Evolutionary conservation across 2,113 vertebrate genomes (phyloP).

Genomic region (Nothobranchius kuhntae): DNA sequence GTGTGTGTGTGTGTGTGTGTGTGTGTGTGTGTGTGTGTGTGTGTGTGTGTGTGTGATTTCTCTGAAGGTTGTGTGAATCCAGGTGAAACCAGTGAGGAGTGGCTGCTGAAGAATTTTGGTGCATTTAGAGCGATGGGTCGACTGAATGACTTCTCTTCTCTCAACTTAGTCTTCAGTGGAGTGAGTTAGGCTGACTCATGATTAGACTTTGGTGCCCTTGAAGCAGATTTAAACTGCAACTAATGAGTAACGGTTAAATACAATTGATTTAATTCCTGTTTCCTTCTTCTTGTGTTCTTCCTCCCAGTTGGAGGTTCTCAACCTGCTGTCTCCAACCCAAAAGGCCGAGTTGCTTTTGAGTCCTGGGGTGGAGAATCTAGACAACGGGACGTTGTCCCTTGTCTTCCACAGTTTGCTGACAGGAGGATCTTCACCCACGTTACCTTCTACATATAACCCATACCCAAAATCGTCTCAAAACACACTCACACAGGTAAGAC

Average conservation of each 20-base stretch:
- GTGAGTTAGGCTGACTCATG: conserved; percentile 58
- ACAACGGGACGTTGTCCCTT: conserved; percentile 61
- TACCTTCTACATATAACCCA: neutral
- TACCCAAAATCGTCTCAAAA: conserved; percentile 22
- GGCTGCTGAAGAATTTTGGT: conserved; percentile 80
- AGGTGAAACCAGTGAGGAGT: conserved; percentile 64
- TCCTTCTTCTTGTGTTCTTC: neutral
- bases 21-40: no score
- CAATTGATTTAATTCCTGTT: no score
- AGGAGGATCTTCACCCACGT: conserved; percentile 2
- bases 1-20: no score
- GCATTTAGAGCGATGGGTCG: conserved; percentile 69
- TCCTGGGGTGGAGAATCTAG: conserved; percentile 59
- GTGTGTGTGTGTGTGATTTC: neutral
- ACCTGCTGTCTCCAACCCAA: conserved; percentile 73
- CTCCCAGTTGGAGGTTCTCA: conserved; percentile 76
- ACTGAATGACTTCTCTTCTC: conserved; percentile 70
- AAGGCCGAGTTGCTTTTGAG: conserved; percentile 74
- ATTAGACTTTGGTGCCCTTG: no score
- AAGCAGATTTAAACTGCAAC: no score
- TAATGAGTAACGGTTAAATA: no score
- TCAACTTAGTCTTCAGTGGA: conserved; percentile 77
- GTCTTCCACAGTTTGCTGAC: conserved; percentile 71
- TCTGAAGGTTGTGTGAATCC: conserved; percentile 67
- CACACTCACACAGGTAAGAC: conserved; percentile 56